Conservation (phyloP, 1,140 invertebrate species). For the Drosophila sucinea region DNA sequence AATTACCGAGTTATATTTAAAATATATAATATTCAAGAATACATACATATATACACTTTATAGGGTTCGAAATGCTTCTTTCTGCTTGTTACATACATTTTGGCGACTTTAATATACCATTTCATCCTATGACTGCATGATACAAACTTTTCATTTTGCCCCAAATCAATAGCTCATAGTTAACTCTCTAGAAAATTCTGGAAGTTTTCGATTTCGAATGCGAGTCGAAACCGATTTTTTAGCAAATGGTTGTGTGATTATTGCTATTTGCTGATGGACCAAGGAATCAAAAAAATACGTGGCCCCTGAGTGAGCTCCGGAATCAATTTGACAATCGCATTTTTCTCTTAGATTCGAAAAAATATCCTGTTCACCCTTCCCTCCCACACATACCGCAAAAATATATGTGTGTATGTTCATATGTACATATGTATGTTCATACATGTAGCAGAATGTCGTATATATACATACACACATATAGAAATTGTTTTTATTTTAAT, state of each 20-base stretch:
- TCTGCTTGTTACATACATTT: no score
- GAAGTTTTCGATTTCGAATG: conserved; percentile 5
- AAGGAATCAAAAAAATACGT: conserved; percentile 30
- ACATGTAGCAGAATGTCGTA: background rate
- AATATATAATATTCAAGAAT: no score
- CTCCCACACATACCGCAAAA: conserved; percentile 25
- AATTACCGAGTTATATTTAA: no score
- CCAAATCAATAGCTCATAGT: background rate
- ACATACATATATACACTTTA: no score
- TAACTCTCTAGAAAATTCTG: background rate
- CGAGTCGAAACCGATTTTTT: background rate
- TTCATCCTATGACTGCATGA: no score
- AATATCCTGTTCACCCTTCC: background rate
- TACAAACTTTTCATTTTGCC: background rate
- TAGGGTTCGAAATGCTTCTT: no score
- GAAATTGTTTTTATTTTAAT: conserved; percentile 67
- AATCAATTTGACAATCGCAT: conserved; percentile 59
- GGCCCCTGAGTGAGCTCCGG: conserved; percentile 6
- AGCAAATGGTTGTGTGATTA: conserved; percentile 18
- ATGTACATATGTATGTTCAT: background rate
- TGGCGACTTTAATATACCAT: no score
- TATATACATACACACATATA: conserved; percentile 34
- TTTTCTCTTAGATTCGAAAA: conserved; percentile 20
- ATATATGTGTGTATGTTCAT: conserved; percentile 31
- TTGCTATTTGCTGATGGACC: background rate